Base-by-base conservation (phyloP, 1,140 invertebrate genomes). In the Xylocopa sonorina region DNA sequence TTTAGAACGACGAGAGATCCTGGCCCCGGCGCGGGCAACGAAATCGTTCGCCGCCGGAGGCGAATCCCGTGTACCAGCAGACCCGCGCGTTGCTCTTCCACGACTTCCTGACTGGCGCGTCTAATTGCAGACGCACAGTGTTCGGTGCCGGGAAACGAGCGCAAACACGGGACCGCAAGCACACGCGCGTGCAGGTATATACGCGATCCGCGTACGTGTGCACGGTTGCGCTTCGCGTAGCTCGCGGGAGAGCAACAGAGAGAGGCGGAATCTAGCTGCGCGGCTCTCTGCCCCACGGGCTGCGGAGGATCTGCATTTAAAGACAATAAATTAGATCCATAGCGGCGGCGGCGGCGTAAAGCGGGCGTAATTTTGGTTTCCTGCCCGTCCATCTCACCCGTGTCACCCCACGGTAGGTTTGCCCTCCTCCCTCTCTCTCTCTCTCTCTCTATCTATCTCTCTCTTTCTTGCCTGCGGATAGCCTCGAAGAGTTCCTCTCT, bases 241-340 rank as follows among this genome's bases (percentile, higher is more conserved):
- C 46, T 18, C 4, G 2, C 41, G 27, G 51, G 64, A 38, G 62
- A n/a, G 66, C 48, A n/a, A n/a, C n/a, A n/a, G n/a, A n/a, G n/a
- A n/a, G n/a, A n/a, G n/a, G n/a, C n/a, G n/a, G n/a, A n/a, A 76
- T 66, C 66, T 51, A 82, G 66, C 43, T 10, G 34, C 34, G 51
- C 34, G 51, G 21, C 38, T 14, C 62, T 63, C 41, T 72, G 62
- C 76, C 29, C 82, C 51, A 63, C 55, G 29, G 76, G 82, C 67
- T 51, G n/a, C 66, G 51, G 32, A 53, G 82, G 73, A 87, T 89
- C 88, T 87, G 83, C 88, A 91, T 91, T 91, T 87, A 89, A 87
- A 84, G 87, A 84, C 88, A 68, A 89, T 89, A 89, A 88, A 89
- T 89, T 88, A 87, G 78, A 87, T 84, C 67, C 82, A 57, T 80